Evolutionary conservation across 1,140 invertebrate species (phyloP), one percentile per base, ranked within the genome.

Genomic region (Pinna nobilis): DNA sequence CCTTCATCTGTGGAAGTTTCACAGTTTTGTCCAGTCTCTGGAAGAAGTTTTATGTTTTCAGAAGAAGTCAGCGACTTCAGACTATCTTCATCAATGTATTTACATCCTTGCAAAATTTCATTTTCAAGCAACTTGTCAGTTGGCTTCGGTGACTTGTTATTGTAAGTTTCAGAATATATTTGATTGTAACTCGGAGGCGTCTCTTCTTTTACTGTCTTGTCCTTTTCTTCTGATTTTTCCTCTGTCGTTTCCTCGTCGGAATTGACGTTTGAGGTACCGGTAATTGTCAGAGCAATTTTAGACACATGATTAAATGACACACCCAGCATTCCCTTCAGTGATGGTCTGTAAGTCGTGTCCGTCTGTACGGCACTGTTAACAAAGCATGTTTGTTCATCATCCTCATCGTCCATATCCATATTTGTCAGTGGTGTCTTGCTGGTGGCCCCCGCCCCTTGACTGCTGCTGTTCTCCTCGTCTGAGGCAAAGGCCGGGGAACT

Each of bases 401-500:
- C 74, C 41, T 60, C 30, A 20, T 25, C 68, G 35, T 78, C 73
- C 13, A 76, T 55, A 39, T 23, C 49, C 28, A 60, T 30, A 25
- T 66, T 66, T 25, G 47, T 61, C 5, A 50, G 66, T n/a, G 53
- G 30, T 20, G 76, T 77, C 37, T 70, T 80, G 23, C 41, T 63
- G 13, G 55, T 41, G 3, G 51, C 61, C 35, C 32, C 53, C 57
- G 76, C 59, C 7, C 49, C 61, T 15, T 66, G 73, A 53, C 78
- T 82, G 95, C 82, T 85, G 41, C 79, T 80, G 55, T 84, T 82
- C n/a, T 92, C 91, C 53, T 98, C 96, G 88, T 98, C 97, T 0
- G 97, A 98, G 76, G 98, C 97, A 88, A 98, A 98, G 0, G 95
- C 95, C 0, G 97, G 96, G 86, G 96, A 97, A 82, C 96, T 97